A percentile compares a stretch with the other conserved stretches of the same genome.
phyloP scores from a whole-genome alignment of 2,113 vertebrate species.

The Dasypus novemcinctus region DNA sequence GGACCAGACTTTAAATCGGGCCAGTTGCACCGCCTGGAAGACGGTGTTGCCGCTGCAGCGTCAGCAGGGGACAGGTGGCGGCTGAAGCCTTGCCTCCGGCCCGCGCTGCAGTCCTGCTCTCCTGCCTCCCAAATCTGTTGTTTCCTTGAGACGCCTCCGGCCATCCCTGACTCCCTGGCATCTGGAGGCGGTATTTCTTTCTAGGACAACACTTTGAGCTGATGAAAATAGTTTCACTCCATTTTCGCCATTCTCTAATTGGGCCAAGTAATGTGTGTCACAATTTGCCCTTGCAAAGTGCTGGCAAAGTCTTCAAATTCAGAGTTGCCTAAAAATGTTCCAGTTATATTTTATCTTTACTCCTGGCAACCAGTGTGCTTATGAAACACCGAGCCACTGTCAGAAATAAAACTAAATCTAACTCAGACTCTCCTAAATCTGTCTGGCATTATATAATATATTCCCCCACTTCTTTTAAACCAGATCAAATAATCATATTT shows the following conservation, averaged over 20 bases:
- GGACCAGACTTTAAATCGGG: no score
- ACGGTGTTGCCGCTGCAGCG: no score
- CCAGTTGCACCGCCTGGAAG: not conserved
- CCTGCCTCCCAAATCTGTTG: not conserved
- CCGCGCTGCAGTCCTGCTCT: not conserved
- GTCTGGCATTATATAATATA: not conserved
- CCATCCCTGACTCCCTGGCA: not conserved
- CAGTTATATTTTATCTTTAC: constrained; percentile 27
- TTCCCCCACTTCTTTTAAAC: not conserved
- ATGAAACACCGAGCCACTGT: constrained; percentile 20
- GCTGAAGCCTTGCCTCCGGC: no score
- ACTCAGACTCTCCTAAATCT: not conserved
- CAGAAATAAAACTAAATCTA: constrained; percentile 37
- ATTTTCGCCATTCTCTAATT: not conserved
- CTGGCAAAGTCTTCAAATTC: not conserved
- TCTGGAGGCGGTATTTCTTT: not conserved
- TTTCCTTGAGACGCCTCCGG: not conserved
- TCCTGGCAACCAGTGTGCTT: not conserved
- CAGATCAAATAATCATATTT: constrained; percentile 13
- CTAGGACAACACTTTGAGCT: not conserved
- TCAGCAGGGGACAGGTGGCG: no score
- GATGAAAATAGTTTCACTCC: not conserved
- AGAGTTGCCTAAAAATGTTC: not conserved
- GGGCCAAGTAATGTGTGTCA: not conserved
- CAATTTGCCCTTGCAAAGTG: not conserved